These are phyloP conservation scores for Cataglyphis altisquamis DNA, from an alignment of 2,888 invertebrate species.

Conservation along the genomic window DNA sequence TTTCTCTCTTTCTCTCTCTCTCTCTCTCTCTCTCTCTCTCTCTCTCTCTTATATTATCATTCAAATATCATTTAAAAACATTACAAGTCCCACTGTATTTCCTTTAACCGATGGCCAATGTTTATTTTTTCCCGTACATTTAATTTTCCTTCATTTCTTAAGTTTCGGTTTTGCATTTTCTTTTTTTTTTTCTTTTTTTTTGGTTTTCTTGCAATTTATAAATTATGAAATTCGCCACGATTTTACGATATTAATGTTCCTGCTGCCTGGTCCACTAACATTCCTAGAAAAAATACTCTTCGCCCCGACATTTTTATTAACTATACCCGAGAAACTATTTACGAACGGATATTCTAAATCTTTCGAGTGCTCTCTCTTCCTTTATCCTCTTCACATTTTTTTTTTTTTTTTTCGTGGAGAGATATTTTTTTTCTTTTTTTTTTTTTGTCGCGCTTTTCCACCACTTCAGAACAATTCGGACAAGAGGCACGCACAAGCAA, in stretches of 20 bases:
- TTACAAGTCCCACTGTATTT: constrained; percentile 42
- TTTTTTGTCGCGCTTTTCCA: constrained; percentile 2
- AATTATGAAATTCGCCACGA: constrained; percentile 60
- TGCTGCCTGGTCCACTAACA: constrained; percentile 74
- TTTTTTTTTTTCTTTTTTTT: constrained; percentile 53
- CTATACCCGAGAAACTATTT: constrained; percentile 62
- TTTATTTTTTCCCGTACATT: constrained; percentile 2
- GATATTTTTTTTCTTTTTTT: constrained; percentile 21
- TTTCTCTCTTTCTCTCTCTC: too few species aligned
- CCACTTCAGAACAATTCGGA: neutral
- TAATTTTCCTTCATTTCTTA: constrained; percentile 51
- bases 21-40: too few species aligned
- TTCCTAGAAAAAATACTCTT: constrained; percentile 74
- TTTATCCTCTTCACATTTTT: neutral
- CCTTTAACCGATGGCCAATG: constrained; percentile 28
- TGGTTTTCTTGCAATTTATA: constrained; percentile 58
- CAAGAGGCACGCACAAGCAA: constrained; percentile 31
- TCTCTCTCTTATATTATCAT: constrained; percentile 54
- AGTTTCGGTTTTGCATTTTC: constrained; percentile 48
- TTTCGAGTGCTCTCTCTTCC: constrained; percentile 53
- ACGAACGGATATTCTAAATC: constrained; percentile 56
- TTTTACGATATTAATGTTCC: constrained; percentile 66
- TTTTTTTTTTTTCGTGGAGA: constrained; percentile 8
- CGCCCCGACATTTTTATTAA: constrained; percentile 63
- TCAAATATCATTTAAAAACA: constrained; percentile 53